A percentile compares a stretch with the other conserved stretches of the same genome.
These are phyloP conservation scores for Cheirogaleus medius DNA, from an alignment of 2,113 vertebrate genomes.

Conservation along the genomic window DNA sequence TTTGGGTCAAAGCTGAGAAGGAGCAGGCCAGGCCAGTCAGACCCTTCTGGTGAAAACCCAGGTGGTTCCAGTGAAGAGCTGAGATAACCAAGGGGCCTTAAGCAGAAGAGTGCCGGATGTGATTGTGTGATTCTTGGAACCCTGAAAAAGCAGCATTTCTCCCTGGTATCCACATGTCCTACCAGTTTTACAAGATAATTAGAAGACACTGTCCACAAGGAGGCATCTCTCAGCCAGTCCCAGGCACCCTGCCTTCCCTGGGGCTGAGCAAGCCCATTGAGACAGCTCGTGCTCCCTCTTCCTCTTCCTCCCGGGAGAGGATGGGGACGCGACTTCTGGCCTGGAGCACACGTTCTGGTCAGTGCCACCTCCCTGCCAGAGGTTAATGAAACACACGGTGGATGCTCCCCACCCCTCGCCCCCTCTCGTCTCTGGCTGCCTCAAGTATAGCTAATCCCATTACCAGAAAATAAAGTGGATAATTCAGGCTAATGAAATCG, in stretches of 20 bases:
- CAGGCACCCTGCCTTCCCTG: not conserved
- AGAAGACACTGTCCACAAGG: not conserved
- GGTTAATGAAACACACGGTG: constrained; percentile 70
- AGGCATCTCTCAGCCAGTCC: not conserved
- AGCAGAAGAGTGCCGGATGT: too few species aligned
- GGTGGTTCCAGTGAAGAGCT: not conserved
- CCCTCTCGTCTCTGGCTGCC: constrained; percentile 80
- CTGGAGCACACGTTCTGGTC: not conserved
- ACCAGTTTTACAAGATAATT: not conserved
- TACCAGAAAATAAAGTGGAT: constrained; percentile 87
- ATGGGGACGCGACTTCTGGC: not conserved
- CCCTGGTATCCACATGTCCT: not conserved
- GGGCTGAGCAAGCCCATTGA: rapidly evolving
- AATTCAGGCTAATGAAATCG: constrained; percentile 88
- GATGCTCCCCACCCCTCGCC: constrained; percentile 53
- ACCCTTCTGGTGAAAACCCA: too few species aligned
- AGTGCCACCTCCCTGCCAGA: constrained; percentile 60
- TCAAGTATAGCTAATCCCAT: constrained; percentile 85
- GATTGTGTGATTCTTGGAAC: not conserved
- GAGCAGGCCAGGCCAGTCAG: not conserved
- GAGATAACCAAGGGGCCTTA: not conserved
- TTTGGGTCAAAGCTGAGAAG: not conserved
- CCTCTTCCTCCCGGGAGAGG: not conserved
- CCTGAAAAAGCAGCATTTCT: not conserved
- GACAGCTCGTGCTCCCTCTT: rapidly evolving